Conservation (phyloP, 1,140 invertebrate species). For the Araneus ventricosus region DNA sequence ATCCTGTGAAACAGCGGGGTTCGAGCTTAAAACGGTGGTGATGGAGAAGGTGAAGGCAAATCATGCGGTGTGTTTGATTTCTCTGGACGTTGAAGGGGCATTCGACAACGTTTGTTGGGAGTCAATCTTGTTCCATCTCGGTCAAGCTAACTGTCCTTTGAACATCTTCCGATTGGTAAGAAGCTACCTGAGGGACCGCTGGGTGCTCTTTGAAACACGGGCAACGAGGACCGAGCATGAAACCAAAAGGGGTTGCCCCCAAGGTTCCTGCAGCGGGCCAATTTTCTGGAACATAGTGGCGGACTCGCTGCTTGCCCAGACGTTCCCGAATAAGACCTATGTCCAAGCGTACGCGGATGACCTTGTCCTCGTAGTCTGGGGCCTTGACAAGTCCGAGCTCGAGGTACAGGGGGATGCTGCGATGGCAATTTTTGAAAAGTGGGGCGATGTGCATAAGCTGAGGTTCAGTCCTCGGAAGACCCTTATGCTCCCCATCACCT, state of each 20-base stretch:
- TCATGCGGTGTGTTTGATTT: no score
- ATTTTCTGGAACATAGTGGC: background rate
- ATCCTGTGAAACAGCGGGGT: background rate
- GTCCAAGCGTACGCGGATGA: conserved; percentile 31
- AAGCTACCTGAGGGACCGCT: background rate
- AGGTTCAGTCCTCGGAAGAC: background rate
- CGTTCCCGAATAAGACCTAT: background rate
- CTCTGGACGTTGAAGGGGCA: no score
- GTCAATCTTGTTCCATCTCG: background rate
- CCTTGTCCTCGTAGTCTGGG: background rate
- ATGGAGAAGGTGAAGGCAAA: background rate
- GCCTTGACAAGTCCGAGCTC: no score
- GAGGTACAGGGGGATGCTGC: background rate
- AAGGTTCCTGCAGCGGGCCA: background rate
- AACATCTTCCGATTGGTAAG: background rate
- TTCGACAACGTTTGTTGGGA: background rate
- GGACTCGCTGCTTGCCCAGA: background rate
- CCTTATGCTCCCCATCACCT: background rate
- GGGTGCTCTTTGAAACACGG: background rate
- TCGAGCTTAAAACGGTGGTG: background rate
- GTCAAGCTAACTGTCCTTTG: background rate
- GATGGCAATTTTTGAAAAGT: background rate
- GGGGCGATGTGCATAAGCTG: background rate
- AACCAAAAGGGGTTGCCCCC: background rate
- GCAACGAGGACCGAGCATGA: rapidly evolving